phyloP scores from a whole-genome alignment of 2,888 invertebrate genomes.

The Anthophora plumipes region DNA sequence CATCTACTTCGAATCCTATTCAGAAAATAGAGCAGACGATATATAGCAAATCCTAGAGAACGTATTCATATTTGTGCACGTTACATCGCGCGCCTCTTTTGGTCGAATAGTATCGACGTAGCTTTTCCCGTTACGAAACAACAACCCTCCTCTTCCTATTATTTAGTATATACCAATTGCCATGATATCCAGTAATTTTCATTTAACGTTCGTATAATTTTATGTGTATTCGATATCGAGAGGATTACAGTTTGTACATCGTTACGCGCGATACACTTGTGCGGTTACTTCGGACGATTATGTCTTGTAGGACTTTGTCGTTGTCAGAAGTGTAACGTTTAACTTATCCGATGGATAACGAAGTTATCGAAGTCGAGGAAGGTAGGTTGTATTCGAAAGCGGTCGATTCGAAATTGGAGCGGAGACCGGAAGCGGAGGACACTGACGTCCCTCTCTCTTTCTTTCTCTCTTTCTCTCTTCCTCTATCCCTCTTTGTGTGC shows the following conservation, averaged over 20 bases:
- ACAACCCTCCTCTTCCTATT: not conserved
- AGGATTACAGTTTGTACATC: not conserved
- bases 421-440: conserved; percentile 27
- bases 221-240: not conserved
- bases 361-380: conserved; percentile 8
- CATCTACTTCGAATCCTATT: conserved; percentile 74
- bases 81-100: conserved; percentile 38
- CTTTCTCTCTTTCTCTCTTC: too few species aligned
- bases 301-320: not conserved
- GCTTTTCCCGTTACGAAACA: conserved; percentile 38
- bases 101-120: conserved; percentile 46
- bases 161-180: conserved; percentile 18
- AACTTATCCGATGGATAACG: not conserved
- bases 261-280: not conserved
- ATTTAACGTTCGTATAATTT: conserved; percentile 2
- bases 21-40: conserved; percentile 73
- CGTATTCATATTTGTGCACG: conserved; percentile 57
- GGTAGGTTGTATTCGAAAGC: conserved; percentile 4
- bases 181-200: not conserved
- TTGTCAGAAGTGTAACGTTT: not conserved
- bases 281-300: not conserved
- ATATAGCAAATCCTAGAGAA: conserved; percentile 57
- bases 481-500: too few species aligned
- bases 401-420: conserved; percentile 25
- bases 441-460: not conserved